Percentiles rank a stretch among this genome's conserved stretches.
These are phyloP conservation scores for Crocodylus rhombifer DNA, from an alignment of 2,797 vertebrate species.

Conservation along the genomic window DNA sequence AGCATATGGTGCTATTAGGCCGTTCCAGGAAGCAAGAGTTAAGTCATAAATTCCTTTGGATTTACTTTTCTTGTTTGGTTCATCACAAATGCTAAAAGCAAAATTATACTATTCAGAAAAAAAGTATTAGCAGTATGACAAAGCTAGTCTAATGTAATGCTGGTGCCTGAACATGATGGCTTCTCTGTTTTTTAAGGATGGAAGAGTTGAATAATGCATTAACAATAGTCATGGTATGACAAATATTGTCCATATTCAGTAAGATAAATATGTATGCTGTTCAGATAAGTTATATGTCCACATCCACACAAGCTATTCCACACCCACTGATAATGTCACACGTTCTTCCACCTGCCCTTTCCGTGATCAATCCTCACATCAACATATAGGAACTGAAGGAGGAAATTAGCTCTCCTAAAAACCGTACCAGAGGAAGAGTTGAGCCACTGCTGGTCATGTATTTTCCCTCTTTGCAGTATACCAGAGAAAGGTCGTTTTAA, in stretches of 20 bases:
- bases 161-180: background rate
- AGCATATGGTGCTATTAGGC: background rate
- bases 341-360: background rate
- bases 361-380: background rate
- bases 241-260: background rate
- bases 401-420: background rate
- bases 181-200: fast-evolving
- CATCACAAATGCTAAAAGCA: background rate
- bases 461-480: background rate
- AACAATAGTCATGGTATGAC: background rate
- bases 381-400: background rate
- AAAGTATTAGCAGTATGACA: background rate
- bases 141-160: background rate
- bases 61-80: background rate
- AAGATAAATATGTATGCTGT: fast-evolving
- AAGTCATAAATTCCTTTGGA: background rate
- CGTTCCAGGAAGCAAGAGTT: background rate
- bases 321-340: background rate
- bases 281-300: background rate
- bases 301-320: background rate
- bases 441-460: fast-evolving
- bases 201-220: background rate
- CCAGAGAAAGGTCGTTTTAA: background rate
- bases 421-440: no score
- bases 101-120: background rate